These are phyloP conservation scores for Lordiphosa stackelbergi DNA, from an alignment of 1,140 invertebrate species.

Conservation along the genomic window DNA sequence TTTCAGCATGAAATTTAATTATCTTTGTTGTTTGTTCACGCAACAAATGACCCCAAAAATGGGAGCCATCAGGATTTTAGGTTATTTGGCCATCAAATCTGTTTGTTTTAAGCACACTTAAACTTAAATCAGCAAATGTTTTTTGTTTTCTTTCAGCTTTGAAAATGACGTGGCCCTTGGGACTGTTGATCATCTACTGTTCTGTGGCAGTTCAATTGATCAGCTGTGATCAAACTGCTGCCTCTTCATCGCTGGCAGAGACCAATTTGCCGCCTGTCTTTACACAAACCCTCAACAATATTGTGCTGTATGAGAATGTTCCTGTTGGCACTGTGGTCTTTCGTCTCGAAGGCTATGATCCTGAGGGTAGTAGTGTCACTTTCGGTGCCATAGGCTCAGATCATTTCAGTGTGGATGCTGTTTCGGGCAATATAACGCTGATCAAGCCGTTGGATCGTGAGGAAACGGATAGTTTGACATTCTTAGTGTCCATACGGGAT, in stretches of 20 bases:
- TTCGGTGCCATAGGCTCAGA: constrained; percentile 90
- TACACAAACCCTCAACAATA: constrained; percentile 84
- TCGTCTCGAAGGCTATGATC: constrained; percentile 87
- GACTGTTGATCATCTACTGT: constrained; percentile 26
- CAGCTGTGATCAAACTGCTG: neutral
- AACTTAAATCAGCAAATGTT: constrained; percentile 5
- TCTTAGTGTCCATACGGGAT: constrained; percentile 78
- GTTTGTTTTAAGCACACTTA: neutral
- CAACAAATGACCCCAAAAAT: constrained; percentile 50
- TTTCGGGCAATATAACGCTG: constrained; percentile 87
- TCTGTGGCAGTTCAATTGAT: constrained; percentile 19
- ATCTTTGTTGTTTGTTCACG: constrained; percentile 70
- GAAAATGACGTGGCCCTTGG: constrained; percentile 38
- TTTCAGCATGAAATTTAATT: constrained; percentile 73
- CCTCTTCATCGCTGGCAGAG: constrained; percentile 15
- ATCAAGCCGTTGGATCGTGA: constrained; percentile 89
- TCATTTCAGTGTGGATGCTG: constrained; percentile 85
- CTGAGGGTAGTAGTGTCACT: constrained; percentile 83
- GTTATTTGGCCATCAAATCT: constrained; percentile 1
- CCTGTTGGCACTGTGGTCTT: constrained; percentile 87
- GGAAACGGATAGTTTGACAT: constrained; percentile 79
- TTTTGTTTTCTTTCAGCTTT: constrained; percentile 24
- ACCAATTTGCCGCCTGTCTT: constrained; percentile 84
- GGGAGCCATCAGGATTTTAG: constrained; percentile 33
- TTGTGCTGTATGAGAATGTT: constrained; percentile 86